A percentile compares a stretch with the other conserved stretches of the same genome.
Evolutionary conservation across 2,113 vertebrate species (phyloP).

Genomic region (Chrysochloris asiatica): DNA sequence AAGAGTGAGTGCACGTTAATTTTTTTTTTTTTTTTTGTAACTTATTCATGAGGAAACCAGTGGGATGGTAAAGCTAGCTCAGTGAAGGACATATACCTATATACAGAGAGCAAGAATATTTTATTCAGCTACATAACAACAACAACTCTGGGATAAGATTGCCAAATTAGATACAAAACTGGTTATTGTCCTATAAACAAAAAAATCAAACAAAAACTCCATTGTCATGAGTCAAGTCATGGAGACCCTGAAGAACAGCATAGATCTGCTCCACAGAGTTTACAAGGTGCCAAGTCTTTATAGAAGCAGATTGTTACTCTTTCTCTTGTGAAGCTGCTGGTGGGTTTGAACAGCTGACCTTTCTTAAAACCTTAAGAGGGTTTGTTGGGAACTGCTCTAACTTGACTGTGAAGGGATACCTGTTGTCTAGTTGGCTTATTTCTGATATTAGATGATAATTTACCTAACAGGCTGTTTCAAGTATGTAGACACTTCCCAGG

Average conservation of each 20-base stretch:
- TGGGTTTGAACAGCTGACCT: background rate
- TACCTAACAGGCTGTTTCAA: conserved; percentile 52
- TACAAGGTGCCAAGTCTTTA: no score
- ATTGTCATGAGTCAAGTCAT: background rate
- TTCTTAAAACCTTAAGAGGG: background rate
- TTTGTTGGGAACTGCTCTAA: background rate
- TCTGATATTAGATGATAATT: conserved; percentile 11
- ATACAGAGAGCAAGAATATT: background rate
- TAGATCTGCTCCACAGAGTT: background rate
- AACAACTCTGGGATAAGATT: background rate
- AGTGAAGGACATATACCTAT: background rate
- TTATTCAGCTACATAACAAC: background rate
- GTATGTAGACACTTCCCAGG: background rate
- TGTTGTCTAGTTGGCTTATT: conserved; percentile 44
- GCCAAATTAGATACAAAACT: conserved; percentile 15
- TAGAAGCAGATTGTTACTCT: background rate
- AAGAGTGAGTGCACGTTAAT: background rate
- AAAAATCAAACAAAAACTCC: background rate
- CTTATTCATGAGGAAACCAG: background rate
- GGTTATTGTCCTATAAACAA: background rate
- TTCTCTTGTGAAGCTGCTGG: background rate
- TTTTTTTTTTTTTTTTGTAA: background rate
- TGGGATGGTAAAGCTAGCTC: background rate
- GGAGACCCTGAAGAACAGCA: background rate
- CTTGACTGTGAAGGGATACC: conserved; percentile 63